Evolutionary conservation across 2,113 vertebrate genomes (phyloP).

Genomic region (Chaetops frenatus): DNA sequence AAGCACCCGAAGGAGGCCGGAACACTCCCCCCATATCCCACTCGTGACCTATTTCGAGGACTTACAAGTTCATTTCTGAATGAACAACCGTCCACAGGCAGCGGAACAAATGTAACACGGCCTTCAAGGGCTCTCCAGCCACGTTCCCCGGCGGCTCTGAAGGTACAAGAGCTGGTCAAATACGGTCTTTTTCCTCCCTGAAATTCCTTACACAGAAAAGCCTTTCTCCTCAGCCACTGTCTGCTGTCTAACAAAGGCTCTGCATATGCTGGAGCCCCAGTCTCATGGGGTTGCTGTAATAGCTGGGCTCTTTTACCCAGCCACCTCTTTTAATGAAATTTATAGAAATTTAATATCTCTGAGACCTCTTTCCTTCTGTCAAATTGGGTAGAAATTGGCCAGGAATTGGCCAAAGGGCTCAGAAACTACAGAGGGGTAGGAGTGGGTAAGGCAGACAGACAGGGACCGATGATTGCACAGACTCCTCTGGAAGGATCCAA

Average conservation of each 20-base stretch:
- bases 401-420: slow-evolving; percentile 56
- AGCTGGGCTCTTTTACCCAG: slow-evolving; percentile 13
- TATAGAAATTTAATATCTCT: slow-evolving; percentile 58
- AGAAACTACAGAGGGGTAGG: not conserved
- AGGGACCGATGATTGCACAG: not conserved
- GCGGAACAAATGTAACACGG: slow-evolving; percentile 41
- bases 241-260: slow-evolving; percentile 3
- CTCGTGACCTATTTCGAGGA: slow-evolving; percentile 10
- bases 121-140: slow-evolving; percentile 15
- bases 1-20: not conserved
- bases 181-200: not conserved
- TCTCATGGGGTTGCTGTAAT: slow-evolving; percentile 19
- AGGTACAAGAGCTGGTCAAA: not conserved
- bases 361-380: slow-evolving; percentile 42
- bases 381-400: slow-evolving; percentile 41
- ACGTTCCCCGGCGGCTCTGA: not conserved
- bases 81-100: slow-evolving; percentile 10
- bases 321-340: slow-evolving; percentile 59
- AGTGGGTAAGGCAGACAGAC: not conserved
- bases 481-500: slow-evolving; percentile 30
- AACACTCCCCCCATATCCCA: not conserved
- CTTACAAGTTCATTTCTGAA: slow-evolving; percentile 42
- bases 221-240: not conserved
- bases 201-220: not conserved
- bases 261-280: not conserved